Conservation (phyloP, 2,113 vertebrate genomes). For the Ivindomyrus marchei region DNA sequence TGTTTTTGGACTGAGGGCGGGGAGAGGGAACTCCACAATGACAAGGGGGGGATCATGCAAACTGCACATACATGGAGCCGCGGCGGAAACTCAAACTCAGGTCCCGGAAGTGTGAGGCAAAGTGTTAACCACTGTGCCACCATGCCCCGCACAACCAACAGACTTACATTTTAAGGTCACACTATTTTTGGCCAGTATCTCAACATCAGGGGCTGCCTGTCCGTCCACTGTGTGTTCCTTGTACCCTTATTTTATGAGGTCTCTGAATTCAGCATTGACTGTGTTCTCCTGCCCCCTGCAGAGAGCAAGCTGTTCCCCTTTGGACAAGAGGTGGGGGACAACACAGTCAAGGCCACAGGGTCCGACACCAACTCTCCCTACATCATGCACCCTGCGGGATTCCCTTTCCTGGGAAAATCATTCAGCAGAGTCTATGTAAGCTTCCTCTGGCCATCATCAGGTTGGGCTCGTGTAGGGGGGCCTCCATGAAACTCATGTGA, state of each 20-base stretch:
- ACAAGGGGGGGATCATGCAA: too few species aligned
- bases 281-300: slow-evolving; percentile 31
- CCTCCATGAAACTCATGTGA: neutral
- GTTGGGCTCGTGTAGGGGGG: neutral
- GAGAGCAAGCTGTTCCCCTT: slow-evolving; percentile 62
- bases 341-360: slow-evolving; percentile 37
- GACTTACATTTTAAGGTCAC: neutral
- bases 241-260: neutral
- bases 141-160: neutral
- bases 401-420: slow-evolving; percentile 59
- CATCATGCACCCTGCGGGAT: slow-evolving; percentile 57
- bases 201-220: neutral
- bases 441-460: slow-evolving; percentile 21
- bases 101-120: neutral
- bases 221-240: neutral
- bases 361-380: slow-evolving; percentile 67
- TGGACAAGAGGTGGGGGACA: slow-evolving; percentile 60
- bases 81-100: neutral
- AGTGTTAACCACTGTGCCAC: neutral
- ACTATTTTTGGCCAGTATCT: neutral
- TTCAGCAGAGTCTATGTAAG: slow-evolving; percentile 66
- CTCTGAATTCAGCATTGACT: neutral
- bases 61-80: neutral
- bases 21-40: too few species aligned
- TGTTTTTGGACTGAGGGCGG: neutral